Evolutionary conservation across 1,140 invertebrate genomes (phyloP).

Genomic region (Trichonephila clavipes): DNA sequence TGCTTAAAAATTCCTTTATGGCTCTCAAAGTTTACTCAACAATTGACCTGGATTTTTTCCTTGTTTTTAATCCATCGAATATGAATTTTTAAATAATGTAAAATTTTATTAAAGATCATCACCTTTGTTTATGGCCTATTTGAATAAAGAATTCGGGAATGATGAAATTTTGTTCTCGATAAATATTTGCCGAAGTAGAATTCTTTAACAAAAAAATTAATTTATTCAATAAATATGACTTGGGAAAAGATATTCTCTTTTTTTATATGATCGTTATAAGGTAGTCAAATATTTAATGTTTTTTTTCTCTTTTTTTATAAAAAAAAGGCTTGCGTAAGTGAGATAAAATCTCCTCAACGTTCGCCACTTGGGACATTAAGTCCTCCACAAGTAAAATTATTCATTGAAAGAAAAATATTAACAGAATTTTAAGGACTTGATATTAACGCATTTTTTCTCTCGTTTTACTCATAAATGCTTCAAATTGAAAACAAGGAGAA

Average conservation of each 20-base stretch:
- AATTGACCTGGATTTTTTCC: neutral
- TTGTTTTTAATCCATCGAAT: neutral
- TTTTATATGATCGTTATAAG: neutral
- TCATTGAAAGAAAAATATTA: no score
- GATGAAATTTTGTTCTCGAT: neutral
- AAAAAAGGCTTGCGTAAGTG: neutral
- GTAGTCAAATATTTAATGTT: constrained; percentile 12
- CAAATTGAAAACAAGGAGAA: neutral
- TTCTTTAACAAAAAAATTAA: neutral
- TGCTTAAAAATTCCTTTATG: neutral
- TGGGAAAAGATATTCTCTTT: neutral
- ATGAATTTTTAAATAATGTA: constrained; percentile 1
- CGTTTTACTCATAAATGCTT: neutral
- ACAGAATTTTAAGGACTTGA: no score
- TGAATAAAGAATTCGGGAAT: neutral
- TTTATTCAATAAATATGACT: constrained; percentile 48
- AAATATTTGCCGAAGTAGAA: neutral
- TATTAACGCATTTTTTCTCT: neutral
- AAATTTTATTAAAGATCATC: neutral
- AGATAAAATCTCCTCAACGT: neutral
- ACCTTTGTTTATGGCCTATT: neutral
- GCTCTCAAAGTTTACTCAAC: neutral
- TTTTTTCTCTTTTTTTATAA: neutral
- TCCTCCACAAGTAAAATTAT: neutral
- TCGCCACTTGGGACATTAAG: constrained; percentile 27